Percentiles rank a stretch among this genome's conserved stretches.
Conservation (phyloP, 2,113 vertebrate genomes). For the Cyprinodon tularosa region DNA sequence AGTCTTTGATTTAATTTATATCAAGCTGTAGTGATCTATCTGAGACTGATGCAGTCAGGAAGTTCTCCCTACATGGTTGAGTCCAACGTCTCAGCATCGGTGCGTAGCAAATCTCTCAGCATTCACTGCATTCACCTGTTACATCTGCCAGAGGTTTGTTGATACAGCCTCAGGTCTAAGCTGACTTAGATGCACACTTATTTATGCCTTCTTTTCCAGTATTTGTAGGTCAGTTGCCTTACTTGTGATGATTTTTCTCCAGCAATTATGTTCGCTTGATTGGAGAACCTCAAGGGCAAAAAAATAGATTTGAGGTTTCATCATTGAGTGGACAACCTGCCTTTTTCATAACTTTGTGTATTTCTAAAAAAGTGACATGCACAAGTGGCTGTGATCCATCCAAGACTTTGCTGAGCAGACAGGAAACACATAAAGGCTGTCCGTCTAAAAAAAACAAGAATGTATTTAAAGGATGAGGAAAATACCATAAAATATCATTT, state of each 20-base stretch:
- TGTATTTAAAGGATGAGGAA: too few species aligned
- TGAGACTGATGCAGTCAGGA: not conserved
- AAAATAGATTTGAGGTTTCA: too few species aligned
- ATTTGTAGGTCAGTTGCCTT: constrained; percentile 6
- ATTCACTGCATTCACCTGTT: not conserved
- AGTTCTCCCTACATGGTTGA: not conserved
- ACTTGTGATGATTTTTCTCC: not conserved
- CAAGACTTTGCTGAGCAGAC: too few species aligned
- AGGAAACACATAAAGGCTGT: too few species aligned
- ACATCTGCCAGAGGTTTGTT: not conserved
- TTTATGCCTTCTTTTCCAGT: not conserved
- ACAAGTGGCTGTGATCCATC: too few species aligned
- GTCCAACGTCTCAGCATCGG: not conserved
- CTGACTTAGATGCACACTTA: constrained; percentile 2
- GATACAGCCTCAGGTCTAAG: not conserved
- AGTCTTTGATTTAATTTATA: not conserved
- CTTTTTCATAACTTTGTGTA: not conserved
- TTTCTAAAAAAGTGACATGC: not conserved
- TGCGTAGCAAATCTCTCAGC: not conserved
- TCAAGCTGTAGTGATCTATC: not conserved
- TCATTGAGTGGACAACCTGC: not conserved
- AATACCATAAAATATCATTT: too few species aligned
- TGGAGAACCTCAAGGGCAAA: not conserved
- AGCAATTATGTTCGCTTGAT: not conserved
- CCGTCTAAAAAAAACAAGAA: too few species aligned